phyloP scores from a whole-genome alignment of 2,888 invertebrate species.

The Elegia similella region DNA sequence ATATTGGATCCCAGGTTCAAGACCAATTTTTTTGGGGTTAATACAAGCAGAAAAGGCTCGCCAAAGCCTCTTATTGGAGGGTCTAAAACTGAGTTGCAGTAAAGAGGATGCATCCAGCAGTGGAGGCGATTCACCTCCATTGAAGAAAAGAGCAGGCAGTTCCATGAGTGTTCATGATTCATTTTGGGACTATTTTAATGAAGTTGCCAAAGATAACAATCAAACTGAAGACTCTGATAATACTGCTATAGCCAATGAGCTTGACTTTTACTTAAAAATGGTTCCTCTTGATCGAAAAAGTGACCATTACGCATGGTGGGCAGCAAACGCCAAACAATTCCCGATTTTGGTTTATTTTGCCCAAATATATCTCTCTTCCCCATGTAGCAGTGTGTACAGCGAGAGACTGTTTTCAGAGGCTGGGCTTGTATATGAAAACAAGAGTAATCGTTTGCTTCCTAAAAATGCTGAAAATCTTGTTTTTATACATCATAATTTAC shows the following conservation, averaged over 20 bases:
- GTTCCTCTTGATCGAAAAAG: constrained; percentile 18
- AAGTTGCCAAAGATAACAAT: too few species aligned
- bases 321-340: constrained; percentile 17
- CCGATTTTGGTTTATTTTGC: constrained; percentile 20
- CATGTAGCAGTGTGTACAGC: too few species aligned
- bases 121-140: constrained; percentile 1
- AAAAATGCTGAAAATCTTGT: too few species aligned
- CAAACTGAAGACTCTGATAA: too few species aligned
- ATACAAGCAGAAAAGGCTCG: constrained; percentile 6
- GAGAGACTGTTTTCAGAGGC: too few species aligned
- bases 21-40: constrained; percentile 11
- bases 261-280: constrained; percentile 18
- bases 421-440: too few species aligned
- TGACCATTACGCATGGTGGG: too few species aligned
- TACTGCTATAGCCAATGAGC: constrained; percentile 21
- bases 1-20: too few species aligned
- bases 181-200: constrained; percentile 23
- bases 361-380: constrained; percentile 18
- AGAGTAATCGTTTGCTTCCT: too few species aligned
- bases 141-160: constrained; percentile 14
- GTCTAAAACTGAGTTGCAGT: too few species aligned
- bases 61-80: not conserved
- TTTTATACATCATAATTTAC: too few species aligned
- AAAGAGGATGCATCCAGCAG: too few species aligned
- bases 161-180: constrained; percentile 18